These are phyloP conservation scores for Electrophaes corylata DNA, from an alignment of 2,888 invertebrate genomes.

Conservation along the genomic window DNA sequence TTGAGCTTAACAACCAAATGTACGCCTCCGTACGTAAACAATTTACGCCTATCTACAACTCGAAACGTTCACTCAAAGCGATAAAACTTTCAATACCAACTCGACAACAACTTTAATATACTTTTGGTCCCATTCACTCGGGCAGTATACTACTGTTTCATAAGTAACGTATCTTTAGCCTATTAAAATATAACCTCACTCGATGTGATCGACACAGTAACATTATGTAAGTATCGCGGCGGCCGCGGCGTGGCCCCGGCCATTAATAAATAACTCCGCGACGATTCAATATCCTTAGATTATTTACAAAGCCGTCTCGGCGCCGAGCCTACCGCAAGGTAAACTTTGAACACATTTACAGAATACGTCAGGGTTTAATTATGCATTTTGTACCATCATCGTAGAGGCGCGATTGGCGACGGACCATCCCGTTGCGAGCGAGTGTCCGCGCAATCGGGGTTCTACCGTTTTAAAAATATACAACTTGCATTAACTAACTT, in stretches of 20 bases:
- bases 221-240: conserved; percentile 60
- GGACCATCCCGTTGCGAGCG: conserved; percentile 16
- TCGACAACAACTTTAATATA: conserved; percentile 63
- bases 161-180: conserved; percentile 38
- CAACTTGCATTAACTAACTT: conserved; percentile 47
- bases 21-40: conserved; percentile 53
- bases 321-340: conserved; percentile 21
- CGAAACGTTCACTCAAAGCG: conserved; percentile 70
- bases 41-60: conserved; percentile 73
- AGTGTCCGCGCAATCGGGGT: conserved; percentile 69
- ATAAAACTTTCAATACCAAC: conserved; percentile 70
- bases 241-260: conserved; percentile 27
- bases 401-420: conserved; percentile 53
- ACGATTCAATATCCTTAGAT: conserved; percentile 27
- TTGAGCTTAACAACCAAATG: conserved; percentile 64
- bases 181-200: conserved; percentile 60
- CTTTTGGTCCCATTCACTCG: conserved; percentile 76
- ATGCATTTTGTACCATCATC: conserved; percentile 76
- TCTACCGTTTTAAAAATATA: conserved; percentile 63
- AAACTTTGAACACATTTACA: conserved; percentile 42
- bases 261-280: conserved; percentile 42
- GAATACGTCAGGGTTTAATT: conserved; percentile 50
- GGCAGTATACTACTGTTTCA: conserved; percentile 36
- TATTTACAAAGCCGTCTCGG: conserved; percentile 48
- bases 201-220: conserved; percentile 67